A percentile compares a stretch with the other conserved stretches of the same genome.
Evolutionary conservation across 2,888 invertebrate species (phyloP).

Genomic region (Anaspis maculata): DNA sequence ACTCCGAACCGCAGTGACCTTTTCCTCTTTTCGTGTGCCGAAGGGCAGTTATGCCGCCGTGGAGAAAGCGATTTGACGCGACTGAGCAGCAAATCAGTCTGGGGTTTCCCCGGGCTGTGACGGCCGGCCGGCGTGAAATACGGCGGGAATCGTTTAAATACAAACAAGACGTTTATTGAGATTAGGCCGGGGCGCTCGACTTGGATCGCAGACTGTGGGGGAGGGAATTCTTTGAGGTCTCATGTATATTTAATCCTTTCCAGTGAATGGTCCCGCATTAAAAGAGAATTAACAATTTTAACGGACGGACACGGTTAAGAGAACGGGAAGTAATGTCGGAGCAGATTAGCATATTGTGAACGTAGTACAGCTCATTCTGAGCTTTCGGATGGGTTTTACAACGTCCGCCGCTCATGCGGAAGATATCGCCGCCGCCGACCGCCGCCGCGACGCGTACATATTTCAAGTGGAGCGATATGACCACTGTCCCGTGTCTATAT

Average conservation of each 20-base stretch:
- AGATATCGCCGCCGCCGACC: conserved; percentile 17
- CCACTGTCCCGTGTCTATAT: conserved; percentile 9
- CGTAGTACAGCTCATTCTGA: conserved; percentile 18
- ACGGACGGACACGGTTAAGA: conserved; percentile 24
- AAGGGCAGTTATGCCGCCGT: too few relatives aligned
- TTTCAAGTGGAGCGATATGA: conserved; percentile 16
- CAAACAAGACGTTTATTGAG: conserved; percentile 13
- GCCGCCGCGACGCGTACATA: too few relatives aligned
- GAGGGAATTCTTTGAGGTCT: conserved; percentile 18
- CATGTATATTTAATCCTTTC: conserved; percentile 21
- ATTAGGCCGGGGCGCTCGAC: conserved; percentile 6
- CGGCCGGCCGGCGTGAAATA: conserved; percentile 2
- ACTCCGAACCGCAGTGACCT: too few relatives aligned
- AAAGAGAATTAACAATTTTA: conserved; percentile 31
- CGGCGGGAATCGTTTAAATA: conserved; percentile 5
- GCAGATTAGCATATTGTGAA: conserved; percentile 28
- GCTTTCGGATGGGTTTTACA: conserved; percentile 20
- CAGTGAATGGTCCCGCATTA: conserved; percentile 23
- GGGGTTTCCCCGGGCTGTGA: too few relatives aligned
- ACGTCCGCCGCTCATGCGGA: conserved; percentile 15
- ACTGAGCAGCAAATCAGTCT: conserved; percentile 2
- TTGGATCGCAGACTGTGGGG: too few relatives aligned
- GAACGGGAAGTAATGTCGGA: conserved; percentile 22
- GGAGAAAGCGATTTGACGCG: too few relatives aligned
- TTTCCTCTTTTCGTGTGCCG: too few relatives aligned